Base-by-base conservation (phyloP, 1,140 invertebrate genomes). In the Pseudachorutes palmiensis region DNA sequence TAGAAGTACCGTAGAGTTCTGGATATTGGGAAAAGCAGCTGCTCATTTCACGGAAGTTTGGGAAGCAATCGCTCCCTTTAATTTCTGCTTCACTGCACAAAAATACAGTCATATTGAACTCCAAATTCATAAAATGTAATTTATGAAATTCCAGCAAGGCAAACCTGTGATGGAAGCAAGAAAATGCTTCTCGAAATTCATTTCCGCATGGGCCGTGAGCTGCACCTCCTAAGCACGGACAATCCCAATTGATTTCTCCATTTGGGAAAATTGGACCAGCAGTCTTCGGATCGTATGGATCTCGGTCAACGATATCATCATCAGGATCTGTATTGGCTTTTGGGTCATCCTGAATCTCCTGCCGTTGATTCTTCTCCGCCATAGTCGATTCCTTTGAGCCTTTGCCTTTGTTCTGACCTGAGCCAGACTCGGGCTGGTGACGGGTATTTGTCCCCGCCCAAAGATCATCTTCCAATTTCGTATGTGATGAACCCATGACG, bases 231-330 rank as follows among this genome's bases (percentile, higher is more conserved):
- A 97, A 82, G 79, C 95, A 98, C 0, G 94, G 95, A 76, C 95
- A 98, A 76, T 89, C 88, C 93, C 94, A 98, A 79, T 98, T 98
- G 66, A 98, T 96, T 58, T 90, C 86, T 3, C 95, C 94, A 81
- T 91, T 90, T 1, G 87, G 82, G 32, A 91, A 80, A 66, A 97
- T 87, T 1, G 96, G 79, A 31, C 94, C 93, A 66, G 87, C 85
- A 63, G 84, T 82, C 5, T 86, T 84, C 70, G 90, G 88, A 67
- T 78, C 76, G 29, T 74, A 75, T 16, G 85, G 83, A 73, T 87
- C 84, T 3, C 89, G 86, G 49, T 70, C 61, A 22, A 36, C 51
- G 28, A 57, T 31, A 22, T 68, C 59, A n/a, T 32, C 64, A 1
- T 65, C 31, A 24, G 2, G 31, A 41, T 70, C 69, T 24, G n/a